A percentile compares a stretch with the other conserved stretches of the same genome.
Evolutionary conservation across 2,113 vertebrate species (phyloP).

Genomic region (Crotalus horridus): DNA sequence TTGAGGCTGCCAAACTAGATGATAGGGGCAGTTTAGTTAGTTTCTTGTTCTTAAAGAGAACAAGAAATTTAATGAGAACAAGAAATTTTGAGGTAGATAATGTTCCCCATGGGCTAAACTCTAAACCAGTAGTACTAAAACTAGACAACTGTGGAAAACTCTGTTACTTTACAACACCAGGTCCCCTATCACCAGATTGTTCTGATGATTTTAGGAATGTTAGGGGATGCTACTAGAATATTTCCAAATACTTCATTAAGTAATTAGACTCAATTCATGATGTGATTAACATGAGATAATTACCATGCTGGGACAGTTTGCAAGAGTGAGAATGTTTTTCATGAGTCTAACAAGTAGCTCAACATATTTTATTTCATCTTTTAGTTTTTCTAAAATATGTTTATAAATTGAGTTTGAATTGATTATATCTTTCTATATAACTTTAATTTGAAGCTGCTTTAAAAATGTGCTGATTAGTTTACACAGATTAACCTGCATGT

Average conservation of each 20-base stretch:
- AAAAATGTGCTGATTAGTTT: background rate
- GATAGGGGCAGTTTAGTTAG: background rate
- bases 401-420: slow-evolving; percentile 19
- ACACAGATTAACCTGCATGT: slow-evolving; percentile 21
- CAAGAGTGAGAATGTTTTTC: slow-evolving; percentile 6
- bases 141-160: background rate
- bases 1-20: background rate
- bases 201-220: slow-evolving; percentile 29
- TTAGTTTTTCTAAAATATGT: slow-evolving; percentile 40
- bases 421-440: slow-evolving; percentile 26
- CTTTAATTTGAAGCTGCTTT: slow-evolving; percentile 39
- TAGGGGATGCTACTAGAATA: slow-evolving; percentile 34
- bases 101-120: background rate
- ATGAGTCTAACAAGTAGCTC: slow-evolving; percentile 10
- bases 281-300: slow-evolving; percentile 45
- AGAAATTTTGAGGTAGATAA: too few species aligned
- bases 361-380: slow-evolving; percentile 28
- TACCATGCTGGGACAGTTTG: slow-evolving; percentile 46
- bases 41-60: background rate
- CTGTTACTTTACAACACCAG: background rate
- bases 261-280: slow-evolving; percentile 35
- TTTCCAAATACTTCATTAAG: slow-evolving; percentile 46
- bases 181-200: slow-evolving; percentile 26
- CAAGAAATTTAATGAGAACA: background rate
- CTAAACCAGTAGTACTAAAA: slow-evolving; percentile 4